Conservation (phyloP, 2,113 vertebrate species). For the Platichthys stellatus region DNA sequence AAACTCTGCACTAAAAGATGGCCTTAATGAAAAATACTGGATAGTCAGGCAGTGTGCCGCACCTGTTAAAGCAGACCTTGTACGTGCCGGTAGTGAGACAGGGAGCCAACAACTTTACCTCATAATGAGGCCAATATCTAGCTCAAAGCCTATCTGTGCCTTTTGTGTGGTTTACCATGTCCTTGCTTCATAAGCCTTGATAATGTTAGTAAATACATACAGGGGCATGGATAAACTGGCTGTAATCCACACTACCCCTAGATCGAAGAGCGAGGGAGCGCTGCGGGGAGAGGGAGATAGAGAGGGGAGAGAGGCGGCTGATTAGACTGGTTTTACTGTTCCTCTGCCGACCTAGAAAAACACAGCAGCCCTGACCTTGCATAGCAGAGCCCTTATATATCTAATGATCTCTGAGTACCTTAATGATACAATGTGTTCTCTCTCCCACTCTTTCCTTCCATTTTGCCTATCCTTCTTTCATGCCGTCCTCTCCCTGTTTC, state of each 20-base stretch:
- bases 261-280: conserved; percentile 54
- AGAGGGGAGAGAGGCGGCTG: conserved; percentile 65
- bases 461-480: conserved; percentile 64
- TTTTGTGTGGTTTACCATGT: conserved; percentile 66
- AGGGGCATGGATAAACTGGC: conserved; percentile 60
- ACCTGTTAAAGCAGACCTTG: conserved; percentile 65
- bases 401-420: conserved; percentile 83
- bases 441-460: conserved; percentile 57
- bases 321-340: conserved; percentile 77
- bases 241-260: conserved; percentile 64
- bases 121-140: conserved; percentile 70
- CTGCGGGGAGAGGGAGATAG: conserved; percentile 5
- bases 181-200: conserved; percentile 73
- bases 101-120: conserved; percentile 56
- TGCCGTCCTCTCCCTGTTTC: conserved; percentile 48
- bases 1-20: conserved; percentile 59
- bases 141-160: conserved; percentile 65
- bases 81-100: conserved; percentile 41
- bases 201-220: conserved; percentile 74
- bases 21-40: conserved; percentile 67
- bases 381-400: conserved; percentile 75
- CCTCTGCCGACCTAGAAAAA: conserved; percentile 73
- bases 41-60: conserved; percentile 43
- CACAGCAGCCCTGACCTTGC: conserved; percentile 79
- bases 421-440: conserved; percentile 80